Evolutionary conservation across 1,140 invertebrate species (phyloP), one percentile per base, ranked within the genome.

Genomic region (Drosophila orosa): DNA sequence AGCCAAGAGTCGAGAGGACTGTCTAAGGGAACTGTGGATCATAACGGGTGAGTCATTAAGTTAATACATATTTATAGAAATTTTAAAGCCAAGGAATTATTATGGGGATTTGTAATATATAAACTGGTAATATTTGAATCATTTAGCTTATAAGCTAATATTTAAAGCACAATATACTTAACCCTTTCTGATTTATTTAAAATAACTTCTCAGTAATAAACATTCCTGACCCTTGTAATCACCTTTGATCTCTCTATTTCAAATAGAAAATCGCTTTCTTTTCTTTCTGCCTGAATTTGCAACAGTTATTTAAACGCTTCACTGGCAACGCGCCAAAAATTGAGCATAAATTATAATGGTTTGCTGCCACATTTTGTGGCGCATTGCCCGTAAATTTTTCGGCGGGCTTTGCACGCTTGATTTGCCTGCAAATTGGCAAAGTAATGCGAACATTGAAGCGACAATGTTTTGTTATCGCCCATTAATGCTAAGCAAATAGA

Each of bases 1-100:
- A 13, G 81, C 90, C 50, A 92, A 91, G 48, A 91, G 91, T 42
- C 80, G 92, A 2, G 92, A 92, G 60, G 92, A 92, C 44, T 92
- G 92, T 37, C 57, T 92, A 40, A 72, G 81, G 17, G 92, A 92
- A 56, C 73, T 92, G n/a, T 92, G 92, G 92, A 92, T 90, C 42
- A 92, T 92, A 63, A 93, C 92, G 68, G 92, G 92, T 93, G 54
- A 90, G 90, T 15, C 1, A 10, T 22, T 3, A 15, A 3, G 24
- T 3, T 1, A 10, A 10, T 15, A 33, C 0, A 10, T 33, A 9
- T 3, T 6, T 52, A 3, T 5, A 25, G 17, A 22, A 22, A 2
- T 15, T 31, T 33, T 22, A 5, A 0, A 3, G 22, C 0, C 1
- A 8, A 31, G 4, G 12, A 50, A 31, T 2, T n/a, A 12, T 45